phyloP scores from a whole-genome alignment of 2,797 vertebrate genomes.

The Gastrophryne carolinensis region DNA sequence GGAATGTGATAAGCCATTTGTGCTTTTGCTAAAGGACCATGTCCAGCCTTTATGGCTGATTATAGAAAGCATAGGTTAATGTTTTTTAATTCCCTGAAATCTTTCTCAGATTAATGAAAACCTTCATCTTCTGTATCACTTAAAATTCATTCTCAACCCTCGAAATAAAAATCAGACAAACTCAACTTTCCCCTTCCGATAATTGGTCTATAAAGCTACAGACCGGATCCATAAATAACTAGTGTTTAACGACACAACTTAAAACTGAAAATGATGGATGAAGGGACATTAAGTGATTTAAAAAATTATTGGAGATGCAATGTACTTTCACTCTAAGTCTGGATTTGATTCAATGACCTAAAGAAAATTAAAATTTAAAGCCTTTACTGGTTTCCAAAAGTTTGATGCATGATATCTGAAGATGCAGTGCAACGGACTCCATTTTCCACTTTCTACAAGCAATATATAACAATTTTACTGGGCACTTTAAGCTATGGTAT shows the following conservation, averaged over 20 bases:
- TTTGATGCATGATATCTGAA: conserved; percentile 32
- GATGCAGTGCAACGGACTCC: conserved; percentile 14
- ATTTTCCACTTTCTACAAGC: conserved; percentile 26
- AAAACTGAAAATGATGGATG: conserved; percentile 44
- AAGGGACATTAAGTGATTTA: conserved; percentile 48
- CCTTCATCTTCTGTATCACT: conserved; percentile 11
- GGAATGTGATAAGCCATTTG: neutral
- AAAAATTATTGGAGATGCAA: conserved; percentile 49
- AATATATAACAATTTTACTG: neutral
- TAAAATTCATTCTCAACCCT: conserved; percentile 39
- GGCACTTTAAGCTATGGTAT: neutral
- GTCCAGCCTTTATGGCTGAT: conserved; percentile 21
- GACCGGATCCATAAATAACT: conserved; percentile 50
- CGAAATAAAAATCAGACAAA: conserved; percentile 40
- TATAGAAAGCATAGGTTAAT: conserved; percentile 44
- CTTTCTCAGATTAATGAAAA: conserved; percentile 35
- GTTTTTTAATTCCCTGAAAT: conserved; percentile 45
- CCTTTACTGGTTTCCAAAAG: conserved; percentile 35
- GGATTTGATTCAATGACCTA: conserved; percentile 45
- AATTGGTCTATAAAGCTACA: conserved; percentile 50
- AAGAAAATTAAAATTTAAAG: conserved; percentile 47
- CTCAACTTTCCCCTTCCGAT: conserved; percentile 49
- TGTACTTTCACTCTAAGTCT: conserved; percentile 41
- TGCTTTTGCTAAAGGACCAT: neutral
- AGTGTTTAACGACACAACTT: conserved; percentile 34